Evolutionary conservation across 2,888 invertebrate species (phyloP), one percentile per base, ranked within the genome.

Genomic region (Merodon equestris): DNA sequence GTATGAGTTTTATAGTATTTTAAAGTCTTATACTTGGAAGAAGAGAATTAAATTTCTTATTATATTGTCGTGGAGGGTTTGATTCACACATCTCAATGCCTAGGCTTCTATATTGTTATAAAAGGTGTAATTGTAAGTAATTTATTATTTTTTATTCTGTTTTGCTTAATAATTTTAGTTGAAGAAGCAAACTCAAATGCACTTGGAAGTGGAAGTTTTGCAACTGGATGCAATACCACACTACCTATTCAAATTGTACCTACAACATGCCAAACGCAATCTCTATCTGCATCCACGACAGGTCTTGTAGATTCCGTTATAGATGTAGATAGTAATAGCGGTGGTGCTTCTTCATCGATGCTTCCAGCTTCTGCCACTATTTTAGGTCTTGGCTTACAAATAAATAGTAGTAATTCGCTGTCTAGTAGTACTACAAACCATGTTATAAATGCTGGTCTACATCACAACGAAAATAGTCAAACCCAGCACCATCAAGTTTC

Each of bases 321-420:
- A 12, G 79, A 79, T 50, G 38, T 79, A 18, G 79, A 79, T 2
- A 79, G 79, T 18, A 79, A 71, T 12, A 79, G 79, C 44, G 68
- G 70, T 1, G 77, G 77, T 1, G 58, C 74, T 9, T 58, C 60
- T 9, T 70, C 74, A 38, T 79, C 68, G 7, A 70, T 64, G 64
- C 60, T 79, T 10, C 79, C 79, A 15, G 79, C 79, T 45, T 74
- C 79, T 0, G 79, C 79, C 10, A 79, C 79, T 0, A 79, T 79
- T n/a, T 18, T 79, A 34, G 74, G 64, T 10, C 45, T 68, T n/a
- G 72, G 67, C 10, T 45, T 64, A 12, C 61, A 48, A 15, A 17
- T 61, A 14, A 0, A 51, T 13, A 74, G 13, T 34, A 72, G 19
- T 5, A 68, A 45, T 13, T 51, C 67, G 1, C 54, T 73, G 1